These are phyloP conservation scores for Chaetogeoica ovagalla DNA, from an alignment of 2,888 invertebrate species.

Conservation along the genomic window DNA sequence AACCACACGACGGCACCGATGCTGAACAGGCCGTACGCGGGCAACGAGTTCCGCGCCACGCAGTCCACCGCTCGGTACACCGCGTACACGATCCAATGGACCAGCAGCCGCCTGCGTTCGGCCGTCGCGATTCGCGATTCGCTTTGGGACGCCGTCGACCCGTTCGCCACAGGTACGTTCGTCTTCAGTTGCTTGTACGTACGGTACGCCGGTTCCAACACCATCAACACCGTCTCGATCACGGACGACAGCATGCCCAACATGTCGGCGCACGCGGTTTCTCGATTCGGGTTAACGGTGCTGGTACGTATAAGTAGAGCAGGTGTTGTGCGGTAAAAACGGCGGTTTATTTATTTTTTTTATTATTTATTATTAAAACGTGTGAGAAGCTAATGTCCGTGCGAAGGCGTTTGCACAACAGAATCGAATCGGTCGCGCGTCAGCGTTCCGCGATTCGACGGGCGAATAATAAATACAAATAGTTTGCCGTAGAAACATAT, in stretches of 20 bases:
- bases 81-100: constrained; percentile 17
- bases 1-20: neutral
- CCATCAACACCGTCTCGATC: neutral
- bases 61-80: neutral
- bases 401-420: no score
- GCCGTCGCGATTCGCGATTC: neutral
- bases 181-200: neutral
- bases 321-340: no score
- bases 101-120: neutral
- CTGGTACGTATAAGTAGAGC: no score
- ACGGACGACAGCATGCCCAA: neutral
- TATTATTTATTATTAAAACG: no score
- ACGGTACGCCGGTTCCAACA: constrained; percentile 17
- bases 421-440: no score
- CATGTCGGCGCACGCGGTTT: neutral
- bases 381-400: no score
- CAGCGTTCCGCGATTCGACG: no score
- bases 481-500: no score
- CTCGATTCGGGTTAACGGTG: no score
- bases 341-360: no score
- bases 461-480: no score
- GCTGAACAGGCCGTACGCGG: neutral
- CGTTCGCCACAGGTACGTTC: no score
- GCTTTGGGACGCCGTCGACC: neutral
- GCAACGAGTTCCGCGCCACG: neutral